Conservation (phyloP, 2,888 invertebrate genomes). For the Patella caerulea region DNA sequence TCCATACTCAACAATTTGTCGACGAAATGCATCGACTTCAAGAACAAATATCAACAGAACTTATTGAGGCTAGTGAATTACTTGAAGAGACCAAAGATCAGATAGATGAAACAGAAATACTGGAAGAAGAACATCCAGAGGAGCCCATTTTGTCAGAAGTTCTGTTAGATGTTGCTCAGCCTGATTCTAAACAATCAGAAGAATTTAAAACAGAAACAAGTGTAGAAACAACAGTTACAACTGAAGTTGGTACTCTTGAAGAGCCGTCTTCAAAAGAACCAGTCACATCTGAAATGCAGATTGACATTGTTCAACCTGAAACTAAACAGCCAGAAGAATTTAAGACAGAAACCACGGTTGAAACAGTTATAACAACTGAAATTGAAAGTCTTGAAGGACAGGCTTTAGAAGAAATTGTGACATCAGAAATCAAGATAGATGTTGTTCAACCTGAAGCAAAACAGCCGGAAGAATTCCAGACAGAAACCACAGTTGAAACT, state of each 20-base stretch:
- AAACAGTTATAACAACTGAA: background rate
- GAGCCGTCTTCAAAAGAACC: constrained; percentile 23
- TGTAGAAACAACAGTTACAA: constrained; percentile 28
- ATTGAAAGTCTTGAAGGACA: background rate
- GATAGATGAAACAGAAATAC: constrained; percentile 6
- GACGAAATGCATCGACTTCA: constrained; percentile 55
- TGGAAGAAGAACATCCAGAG: constrained; percentile 23
- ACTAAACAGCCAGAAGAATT: constrained; percentile 27
- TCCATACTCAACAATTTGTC: constrained; percentile 53
- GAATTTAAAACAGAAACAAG: constrained; percentile 22
- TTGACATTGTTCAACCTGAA: constrained; percentile 36
- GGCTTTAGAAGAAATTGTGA: constrained; percentile 24
- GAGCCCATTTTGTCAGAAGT: constrained; percentile 32
- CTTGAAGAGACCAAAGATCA: constrained; percentile 22
- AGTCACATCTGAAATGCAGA: constrained; percentile 30
- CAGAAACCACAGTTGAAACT: constrained; percentile 25
- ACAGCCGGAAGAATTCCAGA: constrained; percentile 34
- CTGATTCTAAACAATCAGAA: constrained; percentile 27
- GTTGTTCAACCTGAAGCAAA: constrained; percentile 33
- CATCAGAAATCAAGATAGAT: constrained; percentile 35
- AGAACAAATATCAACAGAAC: constrained; percentile 39
- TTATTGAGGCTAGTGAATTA: constrained; percentile 34
- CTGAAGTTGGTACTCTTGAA: constrained; percentile 18
- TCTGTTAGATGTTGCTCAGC: constrained; percentile 23
- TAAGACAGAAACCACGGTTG: constrained; percentile 32